Conservation (phyloP, 2,113 vertebrate genomes). For the Collichthys lucidus region DNA sequence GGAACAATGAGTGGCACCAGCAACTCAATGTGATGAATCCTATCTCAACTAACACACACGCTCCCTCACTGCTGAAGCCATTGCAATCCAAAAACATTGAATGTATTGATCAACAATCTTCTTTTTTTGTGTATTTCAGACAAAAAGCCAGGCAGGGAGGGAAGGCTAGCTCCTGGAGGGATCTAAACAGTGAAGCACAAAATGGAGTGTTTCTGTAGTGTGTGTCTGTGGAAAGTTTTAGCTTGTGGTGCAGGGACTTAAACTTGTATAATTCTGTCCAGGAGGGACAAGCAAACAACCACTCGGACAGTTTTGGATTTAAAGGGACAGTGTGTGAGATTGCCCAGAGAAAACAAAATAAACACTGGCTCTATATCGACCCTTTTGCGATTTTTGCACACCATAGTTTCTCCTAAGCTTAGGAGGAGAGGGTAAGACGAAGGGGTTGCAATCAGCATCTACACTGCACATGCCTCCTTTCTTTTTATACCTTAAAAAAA, state of each 20-base stretch:
- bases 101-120: constrained; percentile 62
- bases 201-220: neutral
- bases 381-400: too few species aligned
- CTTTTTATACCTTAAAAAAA: neutral
- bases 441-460: too few species aligned
- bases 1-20: constrained; percentile 65
- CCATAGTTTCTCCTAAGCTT: too few species aligned
- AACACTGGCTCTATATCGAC: too few species aligned
- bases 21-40: constrained; percentile 68
- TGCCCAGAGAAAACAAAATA: too few species aligned
- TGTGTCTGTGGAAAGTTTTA: neutral
- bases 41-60: constrained; percentile 72
- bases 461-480: too few species aligned
- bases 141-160: constrained; percentile 36
- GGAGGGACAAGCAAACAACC: neutral
- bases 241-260: neutral
- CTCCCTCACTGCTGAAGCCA: constrained; percentile 50
- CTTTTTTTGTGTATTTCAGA: constrained; percentile 29
- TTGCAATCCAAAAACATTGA: constrained; percentile 31
- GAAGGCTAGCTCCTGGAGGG: neutral
- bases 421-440: too few species aligned
- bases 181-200: neutral
- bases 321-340: too few species aligned
- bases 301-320: too few species aligned
- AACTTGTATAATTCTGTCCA: neutral